Evolutionary conservation across 2,888 invertebrate genomes (phyloP), one percentile per base, ranked within the genome.

Genomic region (Sclerodermus sp.): DNA sequence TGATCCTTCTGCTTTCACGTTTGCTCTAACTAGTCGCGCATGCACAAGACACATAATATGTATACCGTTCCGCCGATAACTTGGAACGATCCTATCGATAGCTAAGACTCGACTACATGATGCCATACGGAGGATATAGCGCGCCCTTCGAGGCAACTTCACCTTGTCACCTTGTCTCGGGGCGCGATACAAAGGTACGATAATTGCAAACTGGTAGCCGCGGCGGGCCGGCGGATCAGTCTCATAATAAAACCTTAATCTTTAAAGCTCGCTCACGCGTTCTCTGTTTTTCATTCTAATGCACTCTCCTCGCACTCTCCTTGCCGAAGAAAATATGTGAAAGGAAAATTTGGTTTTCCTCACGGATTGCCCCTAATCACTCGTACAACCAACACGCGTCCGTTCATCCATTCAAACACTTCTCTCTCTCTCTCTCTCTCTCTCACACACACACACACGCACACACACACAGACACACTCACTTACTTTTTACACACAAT

Each of bases 241-340:
- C 76, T 76, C 74, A 74, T 70, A 68, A 73, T 67, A 68, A 73
- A 74, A 72, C 66, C 61, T 61, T 64, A 63, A 58, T 63, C 60
- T 37, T 64, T 49, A 44, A 54, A 51, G 44, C 17, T 47, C 38
- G 51, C 31, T 48, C 45, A n/a, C n/a, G n/a, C n/a, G n/a, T n/a
- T n/a, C n/a, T n/a, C n/a, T n/a, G n/a, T n/a, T n/a, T n/a, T n/a
- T n/a, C n/a, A n/a, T n/a, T n/a, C n/a, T n/a, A n/a, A n/a, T n/a
- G n/a, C n/a, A n/a, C n/a, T n/a, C n/a, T n/a, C n/a, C n/a, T n/a
- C n/a, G n/a, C n/a, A n/a, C n/a, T n/a, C n/a, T n/a, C n/a, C n/a
- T n/a, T n/a, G n/a, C n/a, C n/a, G n/a, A n/a, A n/a, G n/a, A n/a
- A 42, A 43, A 13, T 40, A 17, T 44, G 14, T 49, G 16, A 42